Base-by-base conservation (phyloP, 2,113 vertebrate genomes). In the Orientallactaga bullata region DNA sequence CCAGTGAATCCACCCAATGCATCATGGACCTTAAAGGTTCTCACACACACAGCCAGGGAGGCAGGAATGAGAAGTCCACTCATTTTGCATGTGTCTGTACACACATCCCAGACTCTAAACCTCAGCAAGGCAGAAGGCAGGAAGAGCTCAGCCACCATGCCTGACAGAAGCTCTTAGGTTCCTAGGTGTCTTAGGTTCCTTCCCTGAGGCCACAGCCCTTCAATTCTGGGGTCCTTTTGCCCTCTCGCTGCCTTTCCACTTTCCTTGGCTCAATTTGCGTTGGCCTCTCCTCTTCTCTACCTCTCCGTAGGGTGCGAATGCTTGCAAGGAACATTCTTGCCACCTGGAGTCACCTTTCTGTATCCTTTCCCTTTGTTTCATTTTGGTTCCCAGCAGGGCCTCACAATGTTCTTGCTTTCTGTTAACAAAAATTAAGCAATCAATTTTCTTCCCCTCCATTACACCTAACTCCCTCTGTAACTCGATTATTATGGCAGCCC, bases 371-470 rank as follows among this genome's bases (percentile, higher is more conserved):
- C 85, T 95, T 96, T 96, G 92, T 91, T 95, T 95, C 88, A 85
- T 92, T 91, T 90, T 2, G 23, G 90, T 51, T 91, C 90, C 85
- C 92, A 94, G 95, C 90, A 85, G 95, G 94, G 51, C 0, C 0
- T 66, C 86, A 68, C 76, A 61, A 92, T 94, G 89, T 93, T 94
- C 90, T 92, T 90, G 68, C 89, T 94, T 97, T 95, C 86, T 96
- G 94, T 93, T 97, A 95, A 96, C 96, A 97, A 97, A 96, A 96
- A 96, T 96, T 95, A 97, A 96, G 96, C 96, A 97, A 94, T 97
- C 96, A 97, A 94, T 96, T 97, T 94, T 88, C 95, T 97, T 97
- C 96, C 94, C 93, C 96, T 97, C 94, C 94, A 97, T 96, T 96
- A 96, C 94, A 96, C 94, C 81, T 95, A 94, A 96, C 96, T 94